These are phyloP conservation scores for Cosmorhoe ocellata DNA, from an alignment of 2,888 invertebrate genomes.

Conservation along the genomic window DNA sequence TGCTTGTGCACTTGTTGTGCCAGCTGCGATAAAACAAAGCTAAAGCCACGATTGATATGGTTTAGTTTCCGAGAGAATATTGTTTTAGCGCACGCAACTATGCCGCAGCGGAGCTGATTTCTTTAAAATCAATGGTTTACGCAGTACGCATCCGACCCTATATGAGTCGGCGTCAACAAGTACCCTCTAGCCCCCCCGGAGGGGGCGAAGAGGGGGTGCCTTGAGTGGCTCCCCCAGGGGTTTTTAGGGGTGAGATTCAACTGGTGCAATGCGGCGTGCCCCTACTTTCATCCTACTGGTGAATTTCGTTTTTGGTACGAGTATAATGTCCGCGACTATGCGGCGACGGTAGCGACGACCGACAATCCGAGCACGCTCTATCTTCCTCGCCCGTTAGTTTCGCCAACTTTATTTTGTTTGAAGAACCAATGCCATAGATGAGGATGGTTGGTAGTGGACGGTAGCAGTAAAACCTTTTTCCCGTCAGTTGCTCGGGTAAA, in stretches of 20 bases:
- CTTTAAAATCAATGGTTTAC: slow-evolving; percentile 51
- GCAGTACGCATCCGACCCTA: slow-evolving; percentile 46
- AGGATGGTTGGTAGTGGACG: no score
- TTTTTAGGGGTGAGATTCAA: slow-evolving; percentile 72
- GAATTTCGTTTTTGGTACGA: slow-evolving; percentile 61
- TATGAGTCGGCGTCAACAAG: slow-evolving; percentile 66
- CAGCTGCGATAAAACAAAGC: not conserved
- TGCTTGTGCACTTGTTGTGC: slow-evolving; percentile 13
- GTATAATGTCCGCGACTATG: slow-evolving; percentile 40
- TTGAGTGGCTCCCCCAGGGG: slow-evolving; percentile 32
- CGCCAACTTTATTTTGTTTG: slow-evolving; percentile 53
- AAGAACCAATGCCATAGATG: slow-evolving; percentile 43
- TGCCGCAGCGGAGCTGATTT: slow-evolving; percentile 30
- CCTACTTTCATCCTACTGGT: slow-evolving; percentile 57
- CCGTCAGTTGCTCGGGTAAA: not conserved
- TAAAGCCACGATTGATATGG: not conserved
- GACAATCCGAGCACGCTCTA: not conserved
- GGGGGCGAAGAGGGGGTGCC: slow-evolving; percentile 35
- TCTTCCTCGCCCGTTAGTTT: slow-evolving; percentile 39
- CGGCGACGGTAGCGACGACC: not conserved
- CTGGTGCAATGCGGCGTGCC: slow-evolving; percentile 80
- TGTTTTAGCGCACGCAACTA: slow-evolving; percentile 18
- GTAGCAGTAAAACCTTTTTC: slow-evolving; percentile 3
- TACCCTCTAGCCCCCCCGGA: slow-evolving; percentile 45
- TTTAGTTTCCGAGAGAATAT: slow-evolving; percentile 9